phyloP scores from a whole-genome alignment of 2,888 invertebrate species.

The Pemphredon lugubris region DNA sequence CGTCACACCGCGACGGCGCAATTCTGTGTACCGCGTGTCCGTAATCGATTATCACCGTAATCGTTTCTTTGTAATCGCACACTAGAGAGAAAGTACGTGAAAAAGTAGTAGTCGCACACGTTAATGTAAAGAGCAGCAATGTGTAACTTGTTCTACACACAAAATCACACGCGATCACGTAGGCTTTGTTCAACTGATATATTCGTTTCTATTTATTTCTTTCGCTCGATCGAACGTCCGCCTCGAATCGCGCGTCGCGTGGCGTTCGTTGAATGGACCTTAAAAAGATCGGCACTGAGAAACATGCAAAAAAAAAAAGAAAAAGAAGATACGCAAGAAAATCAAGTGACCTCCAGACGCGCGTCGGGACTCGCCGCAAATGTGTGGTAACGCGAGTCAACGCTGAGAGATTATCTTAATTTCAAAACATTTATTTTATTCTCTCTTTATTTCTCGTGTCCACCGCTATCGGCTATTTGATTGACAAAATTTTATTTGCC shows the following conservation, averaged over 20 bases:
- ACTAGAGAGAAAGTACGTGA: neutral
- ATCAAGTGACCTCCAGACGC: slow-evolving; percentile 63
- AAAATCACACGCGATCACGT: slow-evolving; percentile 15
- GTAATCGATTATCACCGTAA: neutral
- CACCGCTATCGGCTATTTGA: slow-evolving; percentile 70
- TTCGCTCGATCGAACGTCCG: too few species aligned
- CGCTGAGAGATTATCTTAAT: slow-evolving; percentile 2
- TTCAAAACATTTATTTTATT: slow-evolving; percentile 18
- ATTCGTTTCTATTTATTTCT: too few species aligned
- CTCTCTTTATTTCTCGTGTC: slow-evolving; percentile 56
- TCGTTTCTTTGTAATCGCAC: too few species aligned
- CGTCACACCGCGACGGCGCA: slow-evolving; percentile 3
- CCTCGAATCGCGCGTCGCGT: too few species aligned
- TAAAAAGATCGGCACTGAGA: slow-evolving; percentile 2
- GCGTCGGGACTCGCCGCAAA: slow-evolving; percentile 36
- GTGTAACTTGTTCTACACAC: slow-evolving; percentile 1
- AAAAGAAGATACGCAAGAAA: slow-evolving; percentile 47
- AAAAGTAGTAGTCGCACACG: neutral
- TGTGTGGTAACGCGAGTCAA: slow-evolving; percentile 29
- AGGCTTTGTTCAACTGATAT: slow-evolving; percentile 3
- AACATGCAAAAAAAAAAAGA: slow-evolving; percentile 22
- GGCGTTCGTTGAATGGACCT: too few species aligned
- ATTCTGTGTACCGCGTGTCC: neutral
- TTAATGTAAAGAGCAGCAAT: neutral
- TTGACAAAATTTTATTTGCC: slow-evolving; percentile 79